A percentile compares a stretch with the other conserved stretches of the same genome.
These are phyloP conservation scores for Thunnus albacares DNA, from an alignment of 2,797 vertebrate genomes.

Conservation along the genomic window DNA sequence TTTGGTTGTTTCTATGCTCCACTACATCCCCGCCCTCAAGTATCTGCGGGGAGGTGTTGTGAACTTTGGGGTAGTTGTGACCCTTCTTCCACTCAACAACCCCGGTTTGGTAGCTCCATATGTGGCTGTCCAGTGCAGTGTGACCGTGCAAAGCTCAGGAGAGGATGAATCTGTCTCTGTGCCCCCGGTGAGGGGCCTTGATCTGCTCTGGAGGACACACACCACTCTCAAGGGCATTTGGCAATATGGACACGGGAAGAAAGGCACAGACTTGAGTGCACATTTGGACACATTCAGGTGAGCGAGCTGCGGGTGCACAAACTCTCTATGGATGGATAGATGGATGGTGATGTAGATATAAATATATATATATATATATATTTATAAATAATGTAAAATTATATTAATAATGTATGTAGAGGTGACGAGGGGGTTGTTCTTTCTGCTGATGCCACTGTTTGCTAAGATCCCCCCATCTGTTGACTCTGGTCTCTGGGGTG, in stretches of 20 bases:
- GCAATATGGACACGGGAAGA: not conserved
- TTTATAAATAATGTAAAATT: constrained; percentile 64
- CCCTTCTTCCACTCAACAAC: constrained; percentile 1
- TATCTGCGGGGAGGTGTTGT: constrained; percentile 32
- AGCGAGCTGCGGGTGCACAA: constrained; percentile 1
- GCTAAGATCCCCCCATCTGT: constrained; percentile 83
- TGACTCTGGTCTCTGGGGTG: constrained; percentile 80
- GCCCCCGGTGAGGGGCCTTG: constrained; percentile 68
- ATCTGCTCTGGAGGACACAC: constrained; percentile 76
- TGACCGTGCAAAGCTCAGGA: constrained; percentile 67
- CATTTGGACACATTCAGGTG: constrained; percentile 25
- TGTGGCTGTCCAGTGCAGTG: constrained; percentile 70
- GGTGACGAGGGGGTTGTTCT: constrained; percentile 61
- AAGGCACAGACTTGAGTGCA: not conserved
- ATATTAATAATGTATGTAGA: constrained; percentile 78
- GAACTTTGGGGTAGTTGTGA: constrained; percentile 27
- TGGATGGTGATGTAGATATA: constrained; percentile 29
- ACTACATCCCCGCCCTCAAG: constrained; percentile 37
- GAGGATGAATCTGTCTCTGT: constrained; percentile 68
- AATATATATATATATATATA: constrained; percentile 31
- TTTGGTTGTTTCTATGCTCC: constrained; percentile 14
- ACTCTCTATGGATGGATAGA: not conserved
- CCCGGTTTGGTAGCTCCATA: constrained; percentile 48
- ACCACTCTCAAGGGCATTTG: constrained; percentile 69
- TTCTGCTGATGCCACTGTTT: constrained; percentile 85